Base-by-base conservation (phyloP, 2,113 vertebrate genomes). In the Suncus etruscus region DNA sequence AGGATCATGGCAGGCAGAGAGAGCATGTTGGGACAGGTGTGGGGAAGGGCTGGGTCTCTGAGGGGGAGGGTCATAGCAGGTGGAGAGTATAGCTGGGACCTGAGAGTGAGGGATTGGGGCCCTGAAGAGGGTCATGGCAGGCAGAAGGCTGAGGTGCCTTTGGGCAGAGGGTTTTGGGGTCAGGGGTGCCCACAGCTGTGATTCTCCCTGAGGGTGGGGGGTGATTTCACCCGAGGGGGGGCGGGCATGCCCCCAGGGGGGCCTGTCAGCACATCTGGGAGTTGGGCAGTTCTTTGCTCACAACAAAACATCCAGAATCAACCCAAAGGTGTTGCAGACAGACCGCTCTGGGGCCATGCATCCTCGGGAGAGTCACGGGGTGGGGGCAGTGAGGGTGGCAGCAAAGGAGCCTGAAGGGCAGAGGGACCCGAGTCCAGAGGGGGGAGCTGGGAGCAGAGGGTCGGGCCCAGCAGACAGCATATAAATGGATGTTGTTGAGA, bases 131-230 rank as follows among this genome's bases (percentile, higher is more conserved):
- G 58, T 11, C 1, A 0, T 2, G 16, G n/a, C 47, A 31, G 1
- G 1, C 8, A 51, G 65, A 1, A 6, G 78, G 12, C 12, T 18
- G 15, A 51, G 75, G 4, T 54, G 79, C 0, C 0, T 63, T 6
- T 61, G 39, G 61, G 83, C 51, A 6, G 61, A 20, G 25, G 47
- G 39, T 39, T 3, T 39, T 39, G 61, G 61, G 61, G 24, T 25
- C 61, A 20, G 24, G 61, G 61, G 18, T 65, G 61, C 6, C 61
- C 24, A 22, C 61, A 20, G 22, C 61, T 11, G 61, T 63, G 61
- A 63, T 63, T 63, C 61, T 63, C n/a, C n/a, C n/a, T n/a, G n/a
- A n/a, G n/a, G n/a, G n/a, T n/a, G n/a, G n/a, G n/a, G n/a, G n/a
- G n/a, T n/a, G n/a, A n/a, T n/a, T n/a, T n/a, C n/a, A n/a, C 22